Evolutionary conservation across 1,140 invertebrate species (phyloP).

Genomic region (Arion vulgaris): DNA sequence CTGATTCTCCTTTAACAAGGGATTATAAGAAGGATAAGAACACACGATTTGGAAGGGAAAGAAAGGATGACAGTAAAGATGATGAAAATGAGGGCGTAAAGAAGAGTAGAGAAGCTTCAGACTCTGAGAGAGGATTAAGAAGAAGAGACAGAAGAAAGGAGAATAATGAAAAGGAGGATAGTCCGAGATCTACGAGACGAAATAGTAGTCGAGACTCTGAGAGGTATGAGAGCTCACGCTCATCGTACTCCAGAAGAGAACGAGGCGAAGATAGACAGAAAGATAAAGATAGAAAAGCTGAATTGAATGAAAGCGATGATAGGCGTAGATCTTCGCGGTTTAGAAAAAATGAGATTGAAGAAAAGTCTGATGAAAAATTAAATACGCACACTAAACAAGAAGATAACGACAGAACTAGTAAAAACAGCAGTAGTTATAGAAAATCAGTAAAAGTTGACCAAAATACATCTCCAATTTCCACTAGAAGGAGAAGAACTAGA

Average conservation of each 20-base stretch:
- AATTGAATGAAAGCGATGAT: conserved; percentile 5
- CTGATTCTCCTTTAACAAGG: neutral
- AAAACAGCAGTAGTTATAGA: neutral
- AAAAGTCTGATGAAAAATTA: neutral
- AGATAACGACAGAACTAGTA: neutral
- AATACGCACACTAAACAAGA: conserved; percentile 3
- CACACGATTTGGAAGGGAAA: neutral
- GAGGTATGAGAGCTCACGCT: neutral
- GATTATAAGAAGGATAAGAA: neutral
- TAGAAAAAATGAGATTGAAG: neutral
- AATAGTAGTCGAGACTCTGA: neutral
- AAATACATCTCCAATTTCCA: neutral
- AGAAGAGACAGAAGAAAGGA: neutral
- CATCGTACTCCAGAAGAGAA: neutral
- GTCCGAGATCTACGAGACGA: neutral
- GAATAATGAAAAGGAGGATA: conserved; percentile 9
- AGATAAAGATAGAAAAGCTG: neutral
- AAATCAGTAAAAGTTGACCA: neutral
- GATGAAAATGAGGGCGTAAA: neutral
- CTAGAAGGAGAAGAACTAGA: conserved; percentile 2
- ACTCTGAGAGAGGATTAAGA: neutral
- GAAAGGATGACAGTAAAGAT: neutral
- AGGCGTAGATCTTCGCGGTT: neutral
- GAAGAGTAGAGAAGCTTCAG: neutral
- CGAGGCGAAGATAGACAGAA: neutral